Base-by-base conservation (phyloP, 2,888 invertebrate species). In the Dusona sp. region DNA sequence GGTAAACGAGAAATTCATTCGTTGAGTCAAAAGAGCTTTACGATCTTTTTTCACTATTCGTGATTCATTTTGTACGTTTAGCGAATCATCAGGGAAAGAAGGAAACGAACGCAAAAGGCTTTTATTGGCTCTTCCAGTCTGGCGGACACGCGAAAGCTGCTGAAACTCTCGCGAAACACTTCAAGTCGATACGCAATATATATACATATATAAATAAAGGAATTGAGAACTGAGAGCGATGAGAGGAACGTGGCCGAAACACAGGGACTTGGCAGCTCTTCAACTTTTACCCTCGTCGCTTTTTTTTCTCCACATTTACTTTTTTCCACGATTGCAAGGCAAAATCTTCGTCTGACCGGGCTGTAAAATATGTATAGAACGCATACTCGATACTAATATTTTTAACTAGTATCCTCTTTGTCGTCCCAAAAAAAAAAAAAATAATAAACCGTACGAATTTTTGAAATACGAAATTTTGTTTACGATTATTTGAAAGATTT, bases 41-140 rank as follows among this genome's bases (percentile, higher is more conserved):
- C 68, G 45, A 51, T 70, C 51, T 61, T 73, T 51, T 72, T 42
- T 54, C 68, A 57, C 65, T 51, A 72, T 72, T n/a, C 22, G 65
- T 72, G 78, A 83, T 83, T 83, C 78, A 83, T 78, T 78, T 83
- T 83, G 67, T 51, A 73, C 84, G 68, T 79, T 79, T 79, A 79
- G 68, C 84, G 45, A 83, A 83, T 78, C 77, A 61, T 79, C 68
- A 68, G 68, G 19, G 68, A 73, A 68, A 64, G 74, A 74, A 68
- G 48, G 79, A 82, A 36, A 61, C 29, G 38, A 61, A 70, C 45
- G 74, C 68, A 57, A 79, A 65, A 84, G 74, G 74, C 84, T 74
- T 83, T 79, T 83, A 83, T 83, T 83, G 83, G 83, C 83, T 83
- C 83, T 83, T 83, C 83, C 78, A 83, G 83, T 83, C 78, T 78